Evolutionary conservation across 2,888 invertebrate species (phyloP), one percentile per base, ranked within the genome.

Genomic region (Caenorhabditis macrosperma): DNA sequence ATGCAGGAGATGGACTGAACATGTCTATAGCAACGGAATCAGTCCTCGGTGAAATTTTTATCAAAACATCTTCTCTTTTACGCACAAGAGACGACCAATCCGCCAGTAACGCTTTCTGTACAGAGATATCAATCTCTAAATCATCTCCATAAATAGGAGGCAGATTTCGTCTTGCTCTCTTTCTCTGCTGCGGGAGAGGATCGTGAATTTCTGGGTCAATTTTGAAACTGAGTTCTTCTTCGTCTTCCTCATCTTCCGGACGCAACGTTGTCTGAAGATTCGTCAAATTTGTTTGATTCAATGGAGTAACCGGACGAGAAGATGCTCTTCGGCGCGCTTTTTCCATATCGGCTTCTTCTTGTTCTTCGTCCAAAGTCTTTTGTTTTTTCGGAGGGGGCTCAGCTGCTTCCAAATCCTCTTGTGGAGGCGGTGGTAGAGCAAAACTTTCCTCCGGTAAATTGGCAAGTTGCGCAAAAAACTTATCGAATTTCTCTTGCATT

Each of bases 11-110:
- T 2, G 72, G 63, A n/a, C 10, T 5, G 10, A 28, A 7, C 60
- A 72, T 30, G 1, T 46, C 41, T 24, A 3, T 15, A 17, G 15
- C 5, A 26, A 44, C 17, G 0, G 41, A 15, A 4, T 44, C 44
- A 5, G 5, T 33, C 24, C 26, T 63, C 7, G 24, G 1, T 20
- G n/a, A 33, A 35, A 38, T 22, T 1, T 48, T 48, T 0, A 46
- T 35, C 9, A 38, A 22, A 5, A 72, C 50, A 5, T 64, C 59
- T 12, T 48, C 33, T 20, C 6, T 54, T 22, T 26, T 57, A 1
- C 64, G 48, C 9, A 74, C 59, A 12, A 74, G 15, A 5, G 64
- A 30, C 15, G 74, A 59, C 33, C 20, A 64, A 24, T 74, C 59
- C 6, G 59, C 50, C 10, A 26, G 17, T 38, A 64, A 33, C 12